These are phyloP conservation scores for Asteroscopus sphinx DNA, from an alignment of 2,888 invertebrate species.

Conservation along the genomic window DNA sequence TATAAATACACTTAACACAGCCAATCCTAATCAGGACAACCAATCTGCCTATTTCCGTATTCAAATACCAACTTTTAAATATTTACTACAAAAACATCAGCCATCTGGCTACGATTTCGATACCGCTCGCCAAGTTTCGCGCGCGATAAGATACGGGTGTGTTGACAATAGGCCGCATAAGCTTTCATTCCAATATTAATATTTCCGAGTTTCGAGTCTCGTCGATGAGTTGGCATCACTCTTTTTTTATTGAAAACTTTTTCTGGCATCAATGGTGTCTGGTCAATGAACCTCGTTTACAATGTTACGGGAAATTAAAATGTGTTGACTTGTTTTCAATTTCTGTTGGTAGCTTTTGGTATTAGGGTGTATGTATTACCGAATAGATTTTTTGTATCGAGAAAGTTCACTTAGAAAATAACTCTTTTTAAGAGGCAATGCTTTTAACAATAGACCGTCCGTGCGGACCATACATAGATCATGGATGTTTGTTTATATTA, in stretches of 20 bases:
- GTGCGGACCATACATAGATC: no score
- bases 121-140: constrained; percentile 51
- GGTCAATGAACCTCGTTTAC: constrained; percentile 47
- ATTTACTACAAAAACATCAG: constrained; percentile 40
- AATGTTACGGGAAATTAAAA: constrained; percentile 40
- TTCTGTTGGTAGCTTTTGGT: not conserved
- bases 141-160: constrained; percentile 42
- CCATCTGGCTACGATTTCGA: constrained; percentile 35
- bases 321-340: constrained; percentile 2
- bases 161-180: constrained; percentile 61
- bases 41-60: constrained; percentile 24
- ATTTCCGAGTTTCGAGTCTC: constrained; percentile 71
- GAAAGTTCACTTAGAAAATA: no score
- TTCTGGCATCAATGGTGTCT: constrained; percentile 38
- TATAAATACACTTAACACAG: not conserved
- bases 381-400: no score
- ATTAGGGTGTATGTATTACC: no score
- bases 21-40: constrained; percentile 30
- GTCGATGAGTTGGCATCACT: constrained; percentile 67
- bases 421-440: no score
- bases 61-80: constrained; percentile 37
- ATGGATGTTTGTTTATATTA: no score
- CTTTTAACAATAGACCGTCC: no score
- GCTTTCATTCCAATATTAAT: constrained; percentile 83
- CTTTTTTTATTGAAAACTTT: constrained; percentile 67